phyloP scores from a whole-genome alignment of 2,888 invertebrate genomes.

The Gisinianus flammeolus region DNA sequence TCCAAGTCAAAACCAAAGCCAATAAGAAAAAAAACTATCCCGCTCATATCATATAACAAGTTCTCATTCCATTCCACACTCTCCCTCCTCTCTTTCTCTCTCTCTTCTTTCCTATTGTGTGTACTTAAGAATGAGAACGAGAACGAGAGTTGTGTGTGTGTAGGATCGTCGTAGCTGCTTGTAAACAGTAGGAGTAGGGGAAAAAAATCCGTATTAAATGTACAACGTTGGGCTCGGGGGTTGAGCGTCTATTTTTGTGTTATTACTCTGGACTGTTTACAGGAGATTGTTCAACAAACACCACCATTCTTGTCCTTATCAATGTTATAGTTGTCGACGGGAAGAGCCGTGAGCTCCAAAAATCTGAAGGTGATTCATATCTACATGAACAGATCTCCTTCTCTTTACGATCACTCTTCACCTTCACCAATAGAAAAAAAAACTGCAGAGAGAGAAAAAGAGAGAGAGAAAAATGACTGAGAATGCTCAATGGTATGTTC shows the following conservation, averaged over 20 bases:
- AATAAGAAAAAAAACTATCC: not conserved
- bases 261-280: too few species aligned
- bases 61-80: not conserved
- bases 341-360: too few species aligned
- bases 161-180: not conserved
- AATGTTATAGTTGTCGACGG: too few species aligned
- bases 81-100: not conserved
- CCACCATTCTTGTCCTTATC: not conserved
- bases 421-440: not conserved
- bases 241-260: too few species aligned
- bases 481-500: too few species aligned
- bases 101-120: not conserved
- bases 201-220: not conserved
- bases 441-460: not conserved
- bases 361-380: not conserved
- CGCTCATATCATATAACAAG: not conserved
- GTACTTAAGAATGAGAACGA: not conserved
- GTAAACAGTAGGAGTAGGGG: not conserved
- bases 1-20: not conserved
- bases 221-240: too few species aligned
- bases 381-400: too few species aligned
- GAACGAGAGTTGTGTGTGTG: not conserved
- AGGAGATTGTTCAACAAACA: not conserved
- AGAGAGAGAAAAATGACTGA: not conserved
- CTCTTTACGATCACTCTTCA: not conserved